Evolutionary conservation across 2,888 invertebrate genomes (phyloP).

Genomic region (Ichneumon xanthorius): DNA sequence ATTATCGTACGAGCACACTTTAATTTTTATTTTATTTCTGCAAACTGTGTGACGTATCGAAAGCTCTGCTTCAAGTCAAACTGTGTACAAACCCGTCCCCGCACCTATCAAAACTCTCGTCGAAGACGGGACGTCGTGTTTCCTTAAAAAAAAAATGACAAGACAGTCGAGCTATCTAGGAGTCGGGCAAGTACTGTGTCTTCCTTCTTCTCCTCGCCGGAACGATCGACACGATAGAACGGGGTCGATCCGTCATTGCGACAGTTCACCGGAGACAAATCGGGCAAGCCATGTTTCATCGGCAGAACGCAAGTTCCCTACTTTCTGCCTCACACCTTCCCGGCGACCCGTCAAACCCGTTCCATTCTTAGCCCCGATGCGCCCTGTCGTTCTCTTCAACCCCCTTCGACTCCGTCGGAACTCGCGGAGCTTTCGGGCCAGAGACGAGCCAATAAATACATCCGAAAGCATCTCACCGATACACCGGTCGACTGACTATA

Average conservation of each 20-base stretch:
- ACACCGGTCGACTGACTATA: slow-evolving; percentile 44
- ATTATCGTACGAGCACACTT: neutral
- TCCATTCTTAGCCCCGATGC: slow-evolving; percentile 13
- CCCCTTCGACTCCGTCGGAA: slow-evolving; percentile 47
- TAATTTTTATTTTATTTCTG: neutral
- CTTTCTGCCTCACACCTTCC: neutral
- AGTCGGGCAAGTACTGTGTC: slow-evolving; percentile 1
- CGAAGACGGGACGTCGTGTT: slow-evolving; percentile 75
- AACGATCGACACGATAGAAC: slow-evolving; percentile 71
- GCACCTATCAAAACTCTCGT: slow-evolving; percentile 58
- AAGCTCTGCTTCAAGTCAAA: slow-evolving; percentile 15
- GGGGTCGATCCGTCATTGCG: slow-evolving; percentile 76
- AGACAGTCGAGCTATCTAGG: slow-evolving; percentile 34
- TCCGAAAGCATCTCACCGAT: slow-evolving; percentile 50
- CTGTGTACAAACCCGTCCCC: neutral
- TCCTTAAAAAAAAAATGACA: slow-evolving; percentile 57
- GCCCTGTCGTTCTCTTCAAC: neutral
- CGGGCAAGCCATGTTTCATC: slow-evolving; percentile 64
- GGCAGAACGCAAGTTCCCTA: slow-evolving; percentile 40
- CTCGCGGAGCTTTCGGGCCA: slow-evolving; percentile 39
- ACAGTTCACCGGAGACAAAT: slow-evolving; percentile 68
- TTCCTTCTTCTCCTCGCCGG: slow-evolving; percentile 13
- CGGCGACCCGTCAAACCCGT: slow-evolving; percentile 1
- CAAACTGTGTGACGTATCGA: neutral
- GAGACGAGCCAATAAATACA: slow-evolving; percentile 66